Evolutionary conservation across 2,888 invertebrate species (phyloP).

Genomic region (Marasmarcha lunaedactyla): DNA sequence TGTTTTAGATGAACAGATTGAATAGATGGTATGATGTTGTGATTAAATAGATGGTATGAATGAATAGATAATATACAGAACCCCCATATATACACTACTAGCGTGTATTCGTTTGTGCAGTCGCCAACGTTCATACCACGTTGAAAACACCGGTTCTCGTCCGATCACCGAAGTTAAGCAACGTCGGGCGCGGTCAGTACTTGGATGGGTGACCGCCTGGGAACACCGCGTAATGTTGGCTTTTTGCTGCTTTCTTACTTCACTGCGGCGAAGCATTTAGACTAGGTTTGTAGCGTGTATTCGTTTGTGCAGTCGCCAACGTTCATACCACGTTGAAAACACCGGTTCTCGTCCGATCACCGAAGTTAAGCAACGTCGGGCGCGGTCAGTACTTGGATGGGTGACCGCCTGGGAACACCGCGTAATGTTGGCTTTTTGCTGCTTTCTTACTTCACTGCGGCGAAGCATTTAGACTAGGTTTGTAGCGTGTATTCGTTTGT

Average conservation of each 20-base stretch:
- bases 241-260: slow-evolving; percentile 30
- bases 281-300: too few species aligned
- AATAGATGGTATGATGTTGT: too few species aligned
- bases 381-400: slow-evolving; percentile 63
- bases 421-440: slow-evolving; percentile 42
- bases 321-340: slow-evolving; percentile 33
- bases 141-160: slow-evolving; percentile 48
- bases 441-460: too few species aligned
- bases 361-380: slow-evolving; percentile 63
- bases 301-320: too few species aligned
- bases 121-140: slow-evolving; percentile 35
- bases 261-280: too few species aligned
- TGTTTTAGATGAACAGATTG: too few species aligned
- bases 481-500: too few species aligned
- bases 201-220: slow-evolving; percentile 63
- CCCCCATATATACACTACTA: too few species aligned
- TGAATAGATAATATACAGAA: too few species aligned
- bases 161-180: slow-evolving; percentile 65
- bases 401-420: slow-evolving; percentile 58
- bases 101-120: too few species aligned
- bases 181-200: slow-evolving; percentile 62
- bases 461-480: too few species aligned
- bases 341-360: slow-evolving; percentile 62
- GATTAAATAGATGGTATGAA: too few species aligned
- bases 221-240: slow-evolving; percentile 49